A percentile compares a stretch with the other conserved stretches of the same genome.
These are phyloP conservation scores for Brachypterus glaber DNA, from an alignment of 2,888 invertebrate species.

Conservation along the genomic window DNA sequence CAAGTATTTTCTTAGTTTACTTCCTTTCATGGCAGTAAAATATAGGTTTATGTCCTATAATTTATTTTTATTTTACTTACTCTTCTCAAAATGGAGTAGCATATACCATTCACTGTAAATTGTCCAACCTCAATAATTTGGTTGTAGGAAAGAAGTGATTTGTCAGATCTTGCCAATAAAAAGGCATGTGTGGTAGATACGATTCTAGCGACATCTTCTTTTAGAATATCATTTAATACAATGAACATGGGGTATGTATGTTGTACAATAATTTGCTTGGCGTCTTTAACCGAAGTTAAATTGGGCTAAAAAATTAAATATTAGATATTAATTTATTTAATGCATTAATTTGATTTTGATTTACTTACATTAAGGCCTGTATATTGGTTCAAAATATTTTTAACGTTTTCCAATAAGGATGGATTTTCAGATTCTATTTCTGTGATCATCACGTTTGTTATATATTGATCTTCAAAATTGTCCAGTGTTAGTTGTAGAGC, in stretches of 20 bases:
- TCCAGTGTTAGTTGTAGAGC: slow-evolving; percentile 31
- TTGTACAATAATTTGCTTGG: slow-evolving; percentile 30
- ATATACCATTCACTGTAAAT: slow-evolving; percentile 25
- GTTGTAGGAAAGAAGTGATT: slow-evolving; percentile 22
- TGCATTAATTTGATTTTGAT: background rate
- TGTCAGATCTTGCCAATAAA: slow-evolving; percentile 27
- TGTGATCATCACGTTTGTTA: slow-evolving; percentile 30
- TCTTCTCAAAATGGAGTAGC: slow-evolving; percentile 33
- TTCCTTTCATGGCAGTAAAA: too few relatives aligned
- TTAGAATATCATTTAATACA: slow-evolving; percentile 28
- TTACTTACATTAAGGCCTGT: slow-evolving; percentile 30
- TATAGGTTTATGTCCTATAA: background rate
- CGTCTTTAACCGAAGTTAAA: slow-evolving; percentile 27
- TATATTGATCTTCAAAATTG: slow-evolving; percentile 29
- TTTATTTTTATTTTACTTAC: slow-evolving; percentile 18
- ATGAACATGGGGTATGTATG: slow-evolving; percentile 33
- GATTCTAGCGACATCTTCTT: slow-evolving; percentile 29
- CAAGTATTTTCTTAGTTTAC: too few relatives aligned
- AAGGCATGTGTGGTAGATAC: slow-evolving; percentile 30
- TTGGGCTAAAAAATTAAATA: slow-evolving; percentile 31
- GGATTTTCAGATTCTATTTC: slow-evolving; percentile 31
- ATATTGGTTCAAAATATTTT: slow-evolving; percentile 29
- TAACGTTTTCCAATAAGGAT: slow-evolving; percentile 26
- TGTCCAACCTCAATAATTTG: slow-evolving; percentile 28
- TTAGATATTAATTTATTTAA: background rate